Evolutionary conservation across 1,140 invertebrate species (phyloP), one percentile per base, ranked within the genome.

Genomic region (Trinorchestia longiramus): DNA sequence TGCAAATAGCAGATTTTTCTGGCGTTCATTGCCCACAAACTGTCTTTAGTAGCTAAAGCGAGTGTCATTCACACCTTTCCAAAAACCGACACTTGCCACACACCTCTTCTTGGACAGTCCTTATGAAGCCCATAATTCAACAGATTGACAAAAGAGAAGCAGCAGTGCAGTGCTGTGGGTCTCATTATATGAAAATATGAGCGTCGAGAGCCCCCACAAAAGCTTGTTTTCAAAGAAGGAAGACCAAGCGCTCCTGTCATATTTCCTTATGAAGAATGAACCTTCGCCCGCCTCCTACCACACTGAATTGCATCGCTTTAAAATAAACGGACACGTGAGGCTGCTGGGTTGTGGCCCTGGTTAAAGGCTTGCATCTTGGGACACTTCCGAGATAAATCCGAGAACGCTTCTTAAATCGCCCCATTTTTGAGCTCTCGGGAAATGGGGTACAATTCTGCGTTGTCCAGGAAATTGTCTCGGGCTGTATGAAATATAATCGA

Each of bases 181-280:
- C 92, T 94, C 92, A 94, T 94, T 94, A 94, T 94, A 94, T 44
- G 43, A 94, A 94, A 94, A 94, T 94, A 94, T 43, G 92, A 94
- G 92, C 43, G 44, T 17, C 44, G 43, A 45, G 92, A 45, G 92
- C 92, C 44, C 44, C 44, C 11, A 94, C 92, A 94, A 94, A 94
- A 94, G 92, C 92, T 94, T 94, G 92, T 94, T 94, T 94, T 94
- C 92, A 45, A 47, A 94, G 92, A 94, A 94, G 92, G 92, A 94
- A 94, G 92, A 94, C 92, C 92, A 45, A 94, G 43, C 43, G 92
- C 40, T 43, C 92, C 92, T 45, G 92, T 94, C 92, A 94, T 94
- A 94, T 94, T 45, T 94, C 44, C 92, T 45, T 44, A 94, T 94
- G 92, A 94, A 94, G 44, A 94, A 94, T 94, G 92, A 47, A 94